These are phyloP conservation scores for Ischnus inquisitorius DNA, from an alignment of 2,888 invertebrate genomes.

Conservation along the genomic window DNA sequence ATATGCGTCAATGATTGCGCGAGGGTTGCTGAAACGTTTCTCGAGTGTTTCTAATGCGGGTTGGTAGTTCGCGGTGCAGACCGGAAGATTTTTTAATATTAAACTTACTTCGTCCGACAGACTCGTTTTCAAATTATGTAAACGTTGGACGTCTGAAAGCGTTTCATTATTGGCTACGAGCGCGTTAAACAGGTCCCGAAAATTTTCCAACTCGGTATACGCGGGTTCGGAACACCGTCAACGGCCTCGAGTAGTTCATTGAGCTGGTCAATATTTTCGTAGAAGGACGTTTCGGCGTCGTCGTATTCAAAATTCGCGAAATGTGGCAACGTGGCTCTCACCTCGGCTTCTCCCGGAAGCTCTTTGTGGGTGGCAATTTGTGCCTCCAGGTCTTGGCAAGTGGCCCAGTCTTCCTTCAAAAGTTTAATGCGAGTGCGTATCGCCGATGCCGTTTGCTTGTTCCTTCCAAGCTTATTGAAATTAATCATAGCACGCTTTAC, in stretches of 20 bases:
- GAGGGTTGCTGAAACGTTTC: not conserved
- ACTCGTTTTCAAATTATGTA: constrained; percentile 9
- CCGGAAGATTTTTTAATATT: not conserved
- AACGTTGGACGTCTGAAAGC: not conserved
- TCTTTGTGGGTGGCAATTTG: not conserved
- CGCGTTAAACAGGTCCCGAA: not conserved
- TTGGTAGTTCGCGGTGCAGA: not conserved
- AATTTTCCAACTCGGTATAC: not conserved
- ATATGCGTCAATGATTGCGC: not conserved
- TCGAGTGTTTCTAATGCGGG: not conserved
- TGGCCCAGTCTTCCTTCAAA: not conserved
- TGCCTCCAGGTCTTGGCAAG: not conserved
- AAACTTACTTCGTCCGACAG: not conserved
- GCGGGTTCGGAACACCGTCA: not conserved
- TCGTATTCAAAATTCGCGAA: not conserved
- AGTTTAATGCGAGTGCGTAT: not conserved
- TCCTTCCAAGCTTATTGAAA: not conserved
- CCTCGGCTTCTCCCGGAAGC: not conserved
- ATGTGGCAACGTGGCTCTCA: not conserved
- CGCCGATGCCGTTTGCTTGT: not conserved
- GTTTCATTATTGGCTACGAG: not conserved
- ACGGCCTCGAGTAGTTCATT: not conserved
- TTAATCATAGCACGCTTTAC: not conserved
- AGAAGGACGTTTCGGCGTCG: not conserved
- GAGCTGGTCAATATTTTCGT: not conserved